Percentiles rank a stretch among this genome's conserved stretches.
phyloP scores from a whole-genome alignment of 1,140 invertebrate genomes.

The Chlorops oryzae region DNA sequence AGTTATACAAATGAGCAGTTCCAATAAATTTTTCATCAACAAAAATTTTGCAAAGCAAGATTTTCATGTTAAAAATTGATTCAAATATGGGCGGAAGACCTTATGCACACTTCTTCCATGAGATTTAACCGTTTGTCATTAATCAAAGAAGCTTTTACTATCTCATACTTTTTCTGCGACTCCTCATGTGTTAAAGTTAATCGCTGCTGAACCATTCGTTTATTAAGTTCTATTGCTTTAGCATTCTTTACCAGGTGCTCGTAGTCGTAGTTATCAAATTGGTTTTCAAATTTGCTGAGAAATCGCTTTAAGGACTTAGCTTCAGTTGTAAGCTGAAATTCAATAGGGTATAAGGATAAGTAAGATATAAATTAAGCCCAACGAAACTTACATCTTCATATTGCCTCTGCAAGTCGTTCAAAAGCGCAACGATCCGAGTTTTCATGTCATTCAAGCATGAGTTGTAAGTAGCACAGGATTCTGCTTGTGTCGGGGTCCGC shows the following conservation, averaged over 20 bases:
- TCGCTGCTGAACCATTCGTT: slow-evolving; percentile 44
- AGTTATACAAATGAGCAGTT: too few species aligned
- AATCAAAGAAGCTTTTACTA: slow-evolving; percentile 30
- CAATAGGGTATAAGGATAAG: not conserved
- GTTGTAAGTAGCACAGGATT: slow-evolving; percentile 47
- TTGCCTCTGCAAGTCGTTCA: slow-evolving; percentile 51
- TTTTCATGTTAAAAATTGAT: too few species aligned
- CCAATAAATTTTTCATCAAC: too few species aligned
- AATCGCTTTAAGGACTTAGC: slow-evolving; percentile 37
- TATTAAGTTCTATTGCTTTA: slow-evolving; percentile 37
- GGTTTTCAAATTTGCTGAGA: slow-evolving; percentile 40
- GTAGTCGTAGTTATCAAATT: slow-evolving; percentile 43
- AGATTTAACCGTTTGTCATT: slow-evolving; percentile 32
- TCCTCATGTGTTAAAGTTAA: slow-evolving; percentile 38
- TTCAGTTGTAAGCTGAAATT: slow-evolving; percentile 36
- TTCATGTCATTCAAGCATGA: slow-evolving; percentile 56
- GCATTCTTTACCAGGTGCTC: slow-evolving; percentile 34
- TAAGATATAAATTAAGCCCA: not conserved
- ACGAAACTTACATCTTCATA: slow-evolving; percentile 49
- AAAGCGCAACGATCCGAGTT: slow-evolving; percentile 48
- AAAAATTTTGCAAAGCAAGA: too few species aligned
- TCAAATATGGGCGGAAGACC: too few species aligned
- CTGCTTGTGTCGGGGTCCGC: slow-evolving; percentile 29
- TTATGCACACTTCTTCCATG: too few species aligned
- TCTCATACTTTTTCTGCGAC: slow-evolving; percentile 41